phyloP scores from a whole-genome alignment of 2,888 invertebrate species.

The Acrobasis repandana region DNA sequence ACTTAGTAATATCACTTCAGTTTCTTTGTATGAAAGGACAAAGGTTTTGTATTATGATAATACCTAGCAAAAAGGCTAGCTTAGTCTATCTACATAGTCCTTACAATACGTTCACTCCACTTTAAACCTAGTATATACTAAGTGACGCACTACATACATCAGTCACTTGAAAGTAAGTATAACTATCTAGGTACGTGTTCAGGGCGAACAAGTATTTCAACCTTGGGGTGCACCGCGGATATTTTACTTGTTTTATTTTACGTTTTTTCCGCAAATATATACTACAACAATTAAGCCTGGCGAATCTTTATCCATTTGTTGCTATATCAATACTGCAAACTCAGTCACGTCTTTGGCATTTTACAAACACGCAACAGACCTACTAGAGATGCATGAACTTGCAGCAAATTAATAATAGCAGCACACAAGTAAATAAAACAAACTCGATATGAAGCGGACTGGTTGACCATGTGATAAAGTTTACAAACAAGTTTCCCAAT shows the following conservation, averaged over 20 bases:
- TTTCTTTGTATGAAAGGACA: conserved; percentile 11
- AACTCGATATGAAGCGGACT: background rate
- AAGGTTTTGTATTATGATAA: conserved; percentile 12
- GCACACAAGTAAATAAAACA: background rate
- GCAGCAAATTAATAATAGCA: background rate
- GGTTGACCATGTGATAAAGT: background rate
- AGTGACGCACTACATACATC: conserved; percentile 36
- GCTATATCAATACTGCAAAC: conserved; percentile 31
- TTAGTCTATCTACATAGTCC: background rate
- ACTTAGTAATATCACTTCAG: background rate
- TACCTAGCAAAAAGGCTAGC: background rate
- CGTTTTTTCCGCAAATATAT: conserved; percentile 68
- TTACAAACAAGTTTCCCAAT: conserved; percentile 5
- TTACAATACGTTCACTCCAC: conserved; percentile 24
- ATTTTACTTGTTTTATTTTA: conserved; percentile 67
- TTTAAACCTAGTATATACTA: conserved; percentile 18
- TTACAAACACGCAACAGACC: conserved; percentile 26
- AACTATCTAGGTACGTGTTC: conserved; percentile 52
- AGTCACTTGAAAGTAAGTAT: conserved; percentile 67
- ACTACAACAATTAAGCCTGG: conserved; percentile 36
- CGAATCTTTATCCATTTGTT: conserved; percentile 31
- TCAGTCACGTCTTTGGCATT: conserved; percentile 44
- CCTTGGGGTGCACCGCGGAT: conserved; percentile 73
- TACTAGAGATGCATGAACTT: conserved; percentile 27
- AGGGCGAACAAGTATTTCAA: conserved; percentile 71